Base-by-base conservation (phyloP, 2,113 vertebrate species). In the Thomomys bottae region DNA sequence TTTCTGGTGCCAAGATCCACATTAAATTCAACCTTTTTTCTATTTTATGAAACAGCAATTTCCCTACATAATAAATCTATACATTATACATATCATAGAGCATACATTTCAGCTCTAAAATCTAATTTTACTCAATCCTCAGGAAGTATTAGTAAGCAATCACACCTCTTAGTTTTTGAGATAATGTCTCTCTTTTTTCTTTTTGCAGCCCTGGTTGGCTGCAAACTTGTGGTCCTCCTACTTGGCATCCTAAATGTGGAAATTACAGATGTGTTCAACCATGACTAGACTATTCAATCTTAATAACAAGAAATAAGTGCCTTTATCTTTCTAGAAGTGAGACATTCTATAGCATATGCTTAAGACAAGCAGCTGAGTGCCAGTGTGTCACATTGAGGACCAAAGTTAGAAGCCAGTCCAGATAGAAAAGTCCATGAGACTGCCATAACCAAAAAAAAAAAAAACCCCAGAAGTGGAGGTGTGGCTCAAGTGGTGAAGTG, bases 271-370 rank as follows among this genome's bases (percentile, higher is more conserved):
- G 63, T 28, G 28, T 4, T 5, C 30, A 11, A 45, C 42, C 6
- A 38, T 23, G 61, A 10, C 28, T 64, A 10, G 5, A 23, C 67
- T 20, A n/a, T n/a, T 45, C 57, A 91, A 92, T 34, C 26, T 68
- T 49, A 67, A 40, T 64, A 88, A 92, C 26, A 67, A 54, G 66
- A 92, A 79, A 38, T 80, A 88, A 93, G 23, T 7, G 23, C 4
- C 20, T 78, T 78, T 14, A 11, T 82, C 28, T 80, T 75, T 45
- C 21, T n/a, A 78, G 45, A 85, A 34, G 70, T 4, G 28, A 61
- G 38, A 24, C 38, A 78, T 70, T 79, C 61, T 57, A 76, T 40
- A 36, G 32, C 68, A 68, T 38, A 84, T n/a, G 38, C 11, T 87
- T 89, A 54, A 54, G 18, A 54, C 49, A 54, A 54, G 49, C 15